These are phyloP conservation scores for Irena cyanogastra DNA, from an alignment of 2,113 vertebrate genomes.

Conservation along the genomic window DNA sequence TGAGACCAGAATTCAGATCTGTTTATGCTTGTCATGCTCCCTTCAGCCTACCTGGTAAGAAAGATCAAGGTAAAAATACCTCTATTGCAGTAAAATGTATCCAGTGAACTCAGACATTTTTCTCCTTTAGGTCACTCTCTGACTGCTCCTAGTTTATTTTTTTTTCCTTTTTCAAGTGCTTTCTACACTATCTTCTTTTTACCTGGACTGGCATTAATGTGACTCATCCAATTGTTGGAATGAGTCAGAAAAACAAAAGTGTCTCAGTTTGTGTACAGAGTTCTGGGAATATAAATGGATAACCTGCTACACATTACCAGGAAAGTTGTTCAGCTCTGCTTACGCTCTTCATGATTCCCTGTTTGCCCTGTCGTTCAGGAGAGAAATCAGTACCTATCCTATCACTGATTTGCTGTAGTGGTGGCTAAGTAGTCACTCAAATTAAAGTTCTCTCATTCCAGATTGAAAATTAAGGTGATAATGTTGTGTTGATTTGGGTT, in stretches of 20 bases:
- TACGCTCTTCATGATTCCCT: neutral
- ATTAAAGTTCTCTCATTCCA: neutral
- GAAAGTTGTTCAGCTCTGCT: neutral
- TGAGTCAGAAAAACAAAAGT: neutral
- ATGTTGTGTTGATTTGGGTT: neutral
- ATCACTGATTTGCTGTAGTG: rapidly evolving
- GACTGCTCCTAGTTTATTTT: neutral
- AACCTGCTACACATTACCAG: neutral
- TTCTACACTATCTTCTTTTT: neutral
- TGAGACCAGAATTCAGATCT: neutral
- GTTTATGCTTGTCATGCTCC: neutral
- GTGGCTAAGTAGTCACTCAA: neutral
- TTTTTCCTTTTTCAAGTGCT: neutral
- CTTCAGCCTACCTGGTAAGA: neutral
- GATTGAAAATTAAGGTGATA: neutral
- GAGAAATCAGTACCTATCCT: neutral
- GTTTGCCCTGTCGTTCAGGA: neutral
- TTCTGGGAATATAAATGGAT: neutral
- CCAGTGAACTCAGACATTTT: neutral
- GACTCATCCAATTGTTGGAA: neutral
- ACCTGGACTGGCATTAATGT: neutral
- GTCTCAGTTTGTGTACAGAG: neutral
- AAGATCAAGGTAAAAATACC: neutral
- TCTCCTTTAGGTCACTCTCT: neutral
- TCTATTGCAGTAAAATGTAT: neutral